Evolutionary conservation across 2,888 invertebrate genomes (phyloP), one percentile per base, ranked within the genome.

Genomic region (Polyommatus iphigenia): DNA sequence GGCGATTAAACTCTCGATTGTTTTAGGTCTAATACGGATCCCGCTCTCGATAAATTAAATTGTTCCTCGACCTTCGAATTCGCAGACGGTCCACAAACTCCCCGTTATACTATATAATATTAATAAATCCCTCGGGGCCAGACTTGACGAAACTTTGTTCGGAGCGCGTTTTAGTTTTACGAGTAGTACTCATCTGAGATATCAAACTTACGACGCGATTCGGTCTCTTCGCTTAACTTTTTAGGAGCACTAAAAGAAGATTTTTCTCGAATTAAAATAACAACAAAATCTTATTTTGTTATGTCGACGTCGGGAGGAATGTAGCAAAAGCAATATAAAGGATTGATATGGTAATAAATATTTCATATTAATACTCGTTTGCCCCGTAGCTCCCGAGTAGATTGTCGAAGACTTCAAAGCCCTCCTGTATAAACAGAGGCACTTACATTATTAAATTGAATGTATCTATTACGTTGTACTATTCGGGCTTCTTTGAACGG

Each of bases 1-100:
- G 24, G 46, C 75, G 24, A 75, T 75, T 75, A 75, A 54, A 75
- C 75, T 50, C 75, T 75, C 50, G 75, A 75, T 75, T 75, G 75
- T 75, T 75, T 75, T 75, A 75, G 75, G 75, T 54, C 46, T 18
- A 50, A 29, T 75, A 50, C 75, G 24, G 50, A 75, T 75, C 73
- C 29, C 75, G 50, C 24, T 75, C 18, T 29, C 50, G 29, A 75
- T 54, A 15, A 73, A 75, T 75, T 54, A 54, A 75, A 46, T 29
- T 75, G 54, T 24, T 29, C 24, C 75, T 29, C 75, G 54, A 29
- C 75, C 75, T 75, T 75, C 46, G 54, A 24, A 75, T 54, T 75
- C 50, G 29, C 29, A 54, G 24, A 41, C 36, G 29, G 36, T 18
- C 75, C 15, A 54, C 75, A 20, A 75, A 54, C 46, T 75, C 15